phyloP scores from a whole-genome alignment of 2,797 vertebrate genomes.

The Lerista edwardsae region DNA sequence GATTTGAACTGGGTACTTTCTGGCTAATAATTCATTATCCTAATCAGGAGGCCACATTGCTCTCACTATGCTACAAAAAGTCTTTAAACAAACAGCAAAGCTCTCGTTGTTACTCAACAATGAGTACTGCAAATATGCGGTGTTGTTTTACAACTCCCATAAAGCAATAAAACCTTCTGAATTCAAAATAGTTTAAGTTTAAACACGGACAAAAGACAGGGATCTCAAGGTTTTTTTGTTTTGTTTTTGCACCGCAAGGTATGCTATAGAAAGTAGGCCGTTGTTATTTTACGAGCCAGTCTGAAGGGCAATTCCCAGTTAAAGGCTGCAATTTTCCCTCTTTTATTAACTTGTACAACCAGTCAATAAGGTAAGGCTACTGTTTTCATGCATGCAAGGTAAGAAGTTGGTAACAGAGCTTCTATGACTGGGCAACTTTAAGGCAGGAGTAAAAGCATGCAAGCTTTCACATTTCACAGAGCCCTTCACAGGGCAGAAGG shows the following conservation, averaged over 20 bases:
- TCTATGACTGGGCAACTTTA: neutral
- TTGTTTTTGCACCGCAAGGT: no score
- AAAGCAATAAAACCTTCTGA: neutral
- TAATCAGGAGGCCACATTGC: neutral
- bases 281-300: neutral
- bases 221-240: neutral
- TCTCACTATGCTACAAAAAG: neutral
- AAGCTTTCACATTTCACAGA: neutral
- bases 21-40: neutral
- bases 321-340: neutral
- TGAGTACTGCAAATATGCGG: neutral
- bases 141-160: conserved; percentile 12
- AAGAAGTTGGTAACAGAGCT: neutral
- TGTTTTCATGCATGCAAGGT: neutral
- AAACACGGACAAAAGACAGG: neutral
- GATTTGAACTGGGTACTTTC: neutral
- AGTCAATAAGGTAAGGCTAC: neutral
- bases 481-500: neutral
- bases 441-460: no score
- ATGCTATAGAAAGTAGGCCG: neutral
- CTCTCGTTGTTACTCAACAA: neutral
- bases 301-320: neutral
- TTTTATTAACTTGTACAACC: conserved; percentile 11
- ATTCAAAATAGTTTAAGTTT: neutral
- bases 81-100: neutral